Percentiles rank a stretch among this genome's conserved stretches.
phyloP scores from a whole-genome alignment of 2,797 vertebrate species.

The Sphenodon punctatus region DNA sequence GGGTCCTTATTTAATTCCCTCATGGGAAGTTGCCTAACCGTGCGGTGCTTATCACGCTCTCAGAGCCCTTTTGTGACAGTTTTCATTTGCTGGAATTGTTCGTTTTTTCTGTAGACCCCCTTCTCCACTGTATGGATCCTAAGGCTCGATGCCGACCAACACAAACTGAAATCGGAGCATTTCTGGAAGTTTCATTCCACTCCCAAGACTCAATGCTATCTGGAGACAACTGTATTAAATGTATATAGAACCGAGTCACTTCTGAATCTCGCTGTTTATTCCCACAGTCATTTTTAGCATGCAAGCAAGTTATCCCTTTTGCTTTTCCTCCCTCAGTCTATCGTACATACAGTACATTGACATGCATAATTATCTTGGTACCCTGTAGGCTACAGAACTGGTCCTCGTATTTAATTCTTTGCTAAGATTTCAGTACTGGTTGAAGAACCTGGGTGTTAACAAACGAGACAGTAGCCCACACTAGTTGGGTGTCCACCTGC shows the following conservation, averaged over 20 bases:
- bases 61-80: rapidly evolving
- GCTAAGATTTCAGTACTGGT: neutral
- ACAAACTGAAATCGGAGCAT: neutral
- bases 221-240: rapidly evolving
- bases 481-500: too few relatives aligned
- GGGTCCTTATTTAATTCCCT: neutral
- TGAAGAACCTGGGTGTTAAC: too few relatives aligned
- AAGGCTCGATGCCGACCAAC: neutral
- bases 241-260: neutral
- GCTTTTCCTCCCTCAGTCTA: neutral
- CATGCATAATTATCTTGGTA: neutral
- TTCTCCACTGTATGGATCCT: neutral
- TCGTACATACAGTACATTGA: rapidly evolving
- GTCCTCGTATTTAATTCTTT: neutral
- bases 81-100: neutral
- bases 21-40: neutral
- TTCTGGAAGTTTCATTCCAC: neutral
- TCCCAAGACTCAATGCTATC: neutral
- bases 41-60: neutral
- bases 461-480: too few relatives aligned
- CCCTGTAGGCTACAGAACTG: rapidly evolving
- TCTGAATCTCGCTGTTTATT: neutral
- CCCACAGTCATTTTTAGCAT: neutral
- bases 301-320: neutral
- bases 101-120: neutral